Evolutionary conservation across 2,113 vertebrate genomes (phyloP).

Genomic region (Perca flavescens): DNA sequence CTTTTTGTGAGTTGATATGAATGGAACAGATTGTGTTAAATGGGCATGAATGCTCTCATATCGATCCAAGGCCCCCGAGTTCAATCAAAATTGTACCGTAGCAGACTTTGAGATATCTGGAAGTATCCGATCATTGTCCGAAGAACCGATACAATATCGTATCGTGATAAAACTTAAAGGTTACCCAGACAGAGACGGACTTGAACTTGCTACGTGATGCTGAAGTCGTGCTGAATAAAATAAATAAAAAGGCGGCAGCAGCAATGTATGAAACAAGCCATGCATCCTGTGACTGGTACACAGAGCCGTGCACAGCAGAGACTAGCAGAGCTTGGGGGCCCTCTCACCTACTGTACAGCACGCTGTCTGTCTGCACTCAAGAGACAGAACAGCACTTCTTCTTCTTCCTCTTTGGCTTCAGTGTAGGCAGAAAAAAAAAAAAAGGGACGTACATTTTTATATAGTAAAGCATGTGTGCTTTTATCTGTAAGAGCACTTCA

Average conservation of each 20-base stretch:
- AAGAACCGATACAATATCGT: no score
- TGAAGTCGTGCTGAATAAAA: not conserved
- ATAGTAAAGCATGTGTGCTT: not conserved
- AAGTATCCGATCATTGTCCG: no score
- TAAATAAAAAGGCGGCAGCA: not conserved
- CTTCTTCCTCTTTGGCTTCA: constrained; percentile 87
- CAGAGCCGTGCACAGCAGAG: not conserved
- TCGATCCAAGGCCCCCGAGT: no score
- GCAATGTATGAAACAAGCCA: constrained; percentile 10
- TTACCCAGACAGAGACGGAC: not conserved
- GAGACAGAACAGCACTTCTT: constrained; percentile 89
- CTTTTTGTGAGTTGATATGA: no score
- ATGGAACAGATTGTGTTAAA: no score
- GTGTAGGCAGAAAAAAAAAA: constrained; percentile 34
- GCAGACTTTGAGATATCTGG: no score
- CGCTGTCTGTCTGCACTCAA: constrained; percentile 66
- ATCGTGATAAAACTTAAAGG: not conserved
- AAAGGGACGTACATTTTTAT: not conserved
- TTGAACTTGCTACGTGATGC: not conserved
- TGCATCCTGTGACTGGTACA: constrained; percentile 1
- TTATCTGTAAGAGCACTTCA: not conserved
- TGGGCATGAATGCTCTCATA: no score
- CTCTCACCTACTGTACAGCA: constrained; percentile 79
- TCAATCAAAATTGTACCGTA: no score
- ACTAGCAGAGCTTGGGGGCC: not conserved